A percentile compares a stretch with the other conserved stretches of the same genome.
Evolutionary conservation across 2,797 vertebrate genomes (phyloP).

Genomic region (Allobates femoralis): DNA sequence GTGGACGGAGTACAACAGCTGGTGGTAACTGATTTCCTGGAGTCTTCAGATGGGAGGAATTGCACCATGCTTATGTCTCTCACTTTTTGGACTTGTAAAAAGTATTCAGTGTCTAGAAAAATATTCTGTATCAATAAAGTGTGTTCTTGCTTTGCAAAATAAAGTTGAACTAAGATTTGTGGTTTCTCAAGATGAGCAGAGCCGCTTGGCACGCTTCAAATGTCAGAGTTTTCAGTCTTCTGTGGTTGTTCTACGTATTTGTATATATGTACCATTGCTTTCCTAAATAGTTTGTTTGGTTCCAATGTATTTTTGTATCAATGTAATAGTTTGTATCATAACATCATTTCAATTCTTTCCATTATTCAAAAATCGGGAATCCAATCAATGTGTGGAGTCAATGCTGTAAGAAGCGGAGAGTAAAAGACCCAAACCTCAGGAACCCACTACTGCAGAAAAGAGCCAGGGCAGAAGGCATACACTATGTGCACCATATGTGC

Average conservation of each 20-base stretch:
- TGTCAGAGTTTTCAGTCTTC: not conserved
- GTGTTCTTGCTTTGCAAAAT: slow-evolving; percentile 26
- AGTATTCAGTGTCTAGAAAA: slow-evolving; percentile 24
- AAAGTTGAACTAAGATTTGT: slow-evolving; percentile 17
- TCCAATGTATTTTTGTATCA: not conserved
- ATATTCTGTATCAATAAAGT: not conserved
- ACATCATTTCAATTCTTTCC: no score
- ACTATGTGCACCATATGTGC: no score
- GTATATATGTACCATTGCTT: not conserved
- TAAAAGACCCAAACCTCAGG: no score
- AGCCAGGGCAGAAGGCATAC: no score
- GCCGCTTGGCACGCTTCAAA: not conserved
- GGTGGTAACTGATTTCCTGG: slow-evolving; percentile 38
- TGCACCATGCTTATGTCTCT: not conserved
- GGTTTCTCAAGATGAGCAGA: slow-evolving; percentile 33
- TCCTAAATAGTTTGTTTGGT: not conserved
- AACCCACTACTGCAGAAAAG: no score
- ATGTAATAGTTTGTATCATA: not conserved
- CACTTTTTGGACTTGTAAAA: slow-evolving; percentile 24
- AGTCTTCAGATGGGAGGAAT: slow-evolving; percentile 16
- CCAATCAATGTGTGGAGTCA: no score
- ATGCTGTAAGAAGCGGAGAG: no score
- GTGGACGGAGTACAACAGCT: slow-evolving; percentile 33
- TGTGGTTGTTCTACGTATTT: not conserved
- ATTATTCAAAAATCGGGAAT: no score